Conservation (phyloP, 2,888 invertebrate genomes). For the Pharmacophagus antenor region DNA sequence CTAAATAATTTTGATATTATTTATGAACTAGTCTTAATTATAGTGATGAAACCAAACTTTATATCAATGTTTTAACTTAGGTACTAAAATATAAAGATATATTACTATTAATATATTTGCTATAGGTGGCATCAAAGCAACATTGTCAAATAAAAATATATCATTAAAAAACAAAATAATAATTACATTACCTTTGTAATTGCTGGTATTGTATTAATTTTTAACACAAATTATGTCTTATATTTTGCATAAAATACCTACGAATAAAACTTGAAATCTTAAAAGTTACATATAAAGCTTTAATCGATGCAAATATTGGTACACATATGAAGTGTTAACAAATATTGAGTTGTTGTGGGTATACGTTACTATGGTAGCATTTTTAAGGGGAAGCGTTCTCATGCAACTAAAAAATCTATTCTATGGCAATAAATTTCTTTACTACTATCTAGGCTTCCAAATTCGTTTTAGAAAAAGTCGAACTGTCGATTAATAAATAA, state of each 20-base stretch:
- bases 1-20: too few species aligned
- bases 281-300: too few species aligned
- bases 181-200: neutral
- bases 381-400: constrained; percentile 1
- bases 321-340: neutral
- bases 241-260: too few species aligned
- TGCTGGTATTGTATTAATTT: neutral
- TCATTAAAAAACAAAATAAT: neutral
- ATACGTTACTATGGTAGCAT: constrained; percentile 19
- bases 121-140: too few species aligned
- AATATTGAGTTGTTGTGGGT: constrained; percentile 24
- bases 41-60: too few species aligned
- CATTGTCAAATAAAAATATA: neutral
- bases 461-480: too few species aligned
- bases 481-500: too few species aligned
- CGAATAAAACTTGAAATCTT: too few species aligned
- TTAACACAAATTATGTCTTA: neutral
- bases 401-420: neutral
- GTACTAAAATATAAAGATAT: neutral
- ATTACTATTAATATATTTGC: too few species aligned
- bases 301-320: neutral
- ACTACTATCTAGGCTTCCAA: too few species aligned
- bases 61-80: neutral
- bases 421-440: neutral
- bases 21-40: too few species aligned